phyloP scores from a whole-genome alignment of 1,140 invertebrate genomes.

The Myzus persicae region DNA sequence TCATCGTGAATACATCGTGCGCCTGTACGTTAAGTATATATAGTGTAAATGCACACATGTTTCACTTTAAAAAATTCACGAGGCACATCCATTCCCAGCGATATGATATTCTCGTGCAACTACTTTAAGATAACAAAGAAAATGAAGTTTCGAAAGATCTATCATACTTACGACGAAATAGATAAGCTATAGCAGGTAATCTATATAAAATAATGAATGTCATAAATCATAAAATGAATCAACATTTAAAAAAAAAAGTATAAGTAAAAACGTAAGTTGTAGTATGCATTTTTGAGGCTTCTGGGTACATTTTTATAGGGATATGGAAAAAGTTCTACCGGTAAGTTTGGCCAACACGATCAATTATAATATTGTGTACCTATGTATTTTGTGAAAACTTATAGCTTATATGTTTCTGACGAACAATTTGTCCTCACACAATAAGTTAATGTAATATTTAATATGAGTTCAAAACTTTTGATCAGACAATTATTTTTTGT shows the following conservation, averaged over 20 bases:
- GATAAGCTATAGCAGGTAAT: constrained; percentile 5
- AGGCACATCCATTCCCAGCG: neutral
- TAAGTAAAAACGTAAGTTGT: no score
- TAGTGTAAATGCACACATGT: neutral
- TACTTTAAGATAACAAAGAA: neutral
- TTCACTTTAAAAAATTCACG: neutral
- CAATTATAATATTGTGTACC: neutral
- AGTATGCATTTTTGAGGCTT: neutral
- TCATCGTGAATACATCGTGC: neutral
- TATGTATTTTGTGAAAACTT: neutral
- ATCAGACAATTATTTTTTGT: neutral
- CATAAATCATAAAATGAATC: constrained; percentile 29
- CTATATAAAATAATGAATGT: constrained; percentile 12
- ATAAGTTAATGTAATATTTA: neutral
- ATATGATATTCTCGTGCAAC: neutral
- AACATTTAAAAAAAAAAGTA: no score
- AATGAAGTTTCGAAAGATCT: neutral
- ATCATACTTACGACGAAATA: neutral
- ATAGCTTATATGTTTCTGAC: no score
- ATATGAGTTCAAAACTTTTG: neutral
- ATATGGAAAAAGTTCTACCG: neutral
- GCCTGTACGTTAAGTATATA: neutral
- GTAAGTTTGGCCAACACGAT: neutral
- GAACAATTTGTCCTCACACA: no score
- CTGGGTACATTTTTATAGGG: neutral